These are phyloP conservation scores for Paguma larvata DNA, from an alignment of 2,797 vertebrate species.

Conservation along the genomic window DNA sequence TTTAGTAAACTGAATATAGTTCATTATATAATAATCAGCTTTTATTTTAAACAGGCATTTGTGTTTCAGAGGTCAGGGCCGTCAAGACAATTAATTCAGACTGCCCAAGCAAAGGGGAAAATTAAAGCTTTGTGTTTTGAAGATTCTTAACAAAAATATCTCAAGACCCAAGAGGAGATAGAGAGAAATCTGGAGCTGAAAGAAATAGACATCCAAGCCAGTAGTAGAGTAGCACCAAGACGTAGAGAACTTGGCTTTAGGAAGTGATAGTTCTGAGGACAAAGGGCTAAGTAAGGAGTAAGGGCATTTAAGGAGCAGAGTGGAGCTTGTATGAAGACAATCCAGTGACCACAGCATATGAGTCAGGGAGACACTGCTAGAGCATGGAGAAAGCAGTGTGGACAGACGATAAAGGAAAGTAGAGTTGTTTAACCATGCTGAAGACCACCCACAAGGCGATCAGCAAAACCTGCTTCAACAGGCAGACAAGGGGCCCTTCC, in stretches of 20 bases:
- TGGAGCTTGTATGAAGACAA: neutral
- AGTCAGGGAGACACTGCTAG: neutral
- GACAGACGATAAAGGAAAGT: neutral
- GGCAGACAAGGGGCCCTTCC: neutral
- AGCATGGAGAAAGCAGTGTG: too few relatives aligned
- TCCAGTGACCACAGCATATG: neutral
- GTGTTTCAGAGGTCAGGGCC: constrained; percentile 73
- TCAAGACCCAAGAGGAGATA: neutral
- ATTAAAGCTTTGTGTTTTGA: constrained; percentile 57
- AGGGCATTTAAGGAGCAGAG: neutral
- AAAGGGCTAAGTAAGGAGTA: neutral
- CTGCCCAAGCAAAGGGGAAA: constrained; percentile 48
- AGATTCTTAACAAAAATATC: constrained; percentile 57
- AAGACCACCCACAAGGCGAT: rapidly evolving
- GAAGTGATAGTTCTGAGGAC: neutral
- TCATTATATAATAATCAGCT: constrained; percentile 82
- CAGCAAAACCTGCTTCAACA: neutral
- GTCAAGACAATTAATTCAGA: constrained; percentile 64
- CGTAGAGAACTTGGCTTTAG: neutral
- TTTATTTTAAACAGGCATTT: constrained; percentile 80
- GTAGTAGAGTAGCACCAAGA: neutral
- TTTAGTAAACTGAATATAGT: constrained; percentile 81
- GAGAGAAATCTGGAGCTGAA: constrained; percentile 1
- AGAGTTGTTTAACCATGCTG: neutral
- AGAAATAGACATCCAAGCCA: neutral